These are phyloP conservation scores for Tadarida brasiliensis DNA, from an alignment of 2,797 vertebrate genomes.

Conservation along the genomic window DNA sequence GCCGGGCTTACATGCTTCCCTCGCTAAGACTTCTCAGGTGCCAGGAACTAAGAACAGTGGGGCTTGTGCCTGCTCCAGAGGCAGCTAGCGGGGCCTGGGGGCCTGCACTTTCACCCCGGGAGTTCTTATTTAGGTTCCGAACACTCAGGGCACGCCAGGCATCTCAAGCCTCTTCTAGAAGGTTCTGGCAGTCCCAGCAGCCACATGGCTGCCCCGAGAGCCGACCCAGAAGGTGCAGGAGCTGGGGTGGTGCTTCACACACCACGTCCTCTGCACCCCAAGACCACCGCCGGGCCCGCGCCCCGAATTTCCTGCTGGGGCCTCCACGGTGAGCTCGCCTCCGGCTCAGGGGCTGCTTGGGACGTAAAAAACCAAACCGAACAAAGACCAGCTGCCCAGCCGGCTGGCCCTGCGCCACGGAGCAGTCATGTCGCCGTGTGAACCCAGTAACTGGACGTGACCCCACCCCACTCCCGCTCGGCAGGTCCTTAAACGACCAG, in stretches of 20 bases:
- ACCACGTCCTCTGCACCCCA: neutral
- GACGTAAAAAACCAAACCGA: slow-evolving; percentile 74
- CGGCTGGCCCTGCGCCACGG: slow-evolving; percentile 44
- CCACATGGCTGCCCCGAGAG: neutral
- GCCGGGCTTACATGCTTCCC: neutral
- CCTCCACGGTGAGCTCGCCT: slow-evolving; percentile 60
- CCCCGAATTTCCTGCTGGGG: slow-evolving; percentile 15
- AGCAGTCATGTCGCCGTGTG: neutral
- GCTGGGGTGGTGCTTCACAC: neutral
- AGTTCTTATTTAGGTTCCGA: too few relatives aligned
- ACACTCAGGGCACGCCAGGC: rapidly evolving
- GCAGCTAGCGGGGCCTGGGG: neutral
- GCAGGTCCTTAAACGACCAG: neutral
- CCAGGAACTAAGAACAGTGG: neutral
- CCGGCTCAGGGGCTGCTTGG: neutral
- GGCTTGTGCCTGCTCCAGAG: neutral
- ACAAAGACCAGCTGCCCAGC: slow-evolving; percentile 41
- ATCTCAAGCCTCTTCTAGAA: neutral
- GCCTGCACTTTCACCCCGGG: neutral
- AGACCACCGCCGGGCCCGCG: slow-evolving; percentile 33
- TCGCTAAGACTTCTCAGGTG: neutral
- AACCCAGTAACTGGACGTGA: neutral
- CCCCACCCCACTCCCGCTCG: too few relatives aligned
- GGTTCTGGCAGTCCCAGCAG: neutral
- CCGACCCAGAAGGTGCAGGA: neutral